Evolutionary conservation across 2,888 invertebrate genomes (phyloP).

Genomic region (Xestia c-nigrum): DNA sequence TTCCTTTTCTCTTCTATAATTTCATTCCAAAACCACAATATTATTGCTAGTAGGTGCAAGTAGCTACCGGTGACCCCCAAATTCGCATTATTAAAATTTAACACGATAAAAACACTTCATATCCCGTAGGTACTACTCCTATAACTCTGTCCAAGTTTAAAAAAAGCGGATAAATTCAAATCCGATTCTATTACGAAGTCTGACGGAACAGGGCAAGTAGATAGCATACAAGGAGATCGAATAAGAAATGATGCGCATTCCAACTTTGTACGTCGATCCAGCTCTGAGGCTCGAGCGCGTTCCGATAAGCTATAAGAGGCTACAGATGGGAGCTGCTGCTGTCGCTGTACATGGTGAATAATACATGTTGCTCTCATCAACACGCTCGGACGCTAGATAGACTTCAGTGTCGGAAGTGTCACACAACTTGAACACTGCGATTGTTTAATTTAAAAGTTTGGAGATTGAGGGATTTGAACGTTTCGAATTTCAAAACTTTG

Average conservation of each 20-base stretch:
- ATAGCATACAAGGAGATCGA: conserved; percentile 49
- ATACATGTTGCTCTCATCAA: conserved; percentile 62
- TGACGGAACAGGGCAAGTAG: conserved; percentile 33
- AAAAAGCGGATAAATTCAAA: too few relatives aligned
- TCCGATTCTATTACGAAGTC: too few relatives aligned
- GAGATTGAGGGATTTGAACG: neutral
- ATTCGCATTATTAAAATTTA: too few relatives aligned
- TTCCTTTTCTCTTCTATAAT: neutral
- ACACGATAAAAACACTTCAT: too few relatives aligned
- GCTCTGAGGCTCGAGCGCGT: conserved; percentile 12
- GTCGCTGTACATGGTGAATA: too few relatives aligned
- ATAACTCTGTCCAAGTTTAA: neutral
- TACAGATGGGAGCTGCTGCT: conserved; percentile 43
- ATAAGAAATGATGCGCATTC: conserved; percentile 54
- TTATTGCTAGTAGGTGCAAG: neutral
- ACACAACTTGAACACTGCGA: neutral
- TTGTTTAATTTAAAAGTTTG: conserved; percentile 38
- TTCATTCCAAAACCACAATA: too few relatives aligned
- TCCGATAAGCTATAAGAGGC: conserved; percentile 20
- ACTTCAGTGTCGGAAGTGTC: conserved; percentile 28
- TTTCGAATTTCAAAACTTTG: conserved; percentile 12
- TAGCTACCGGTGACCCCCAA: neutral
- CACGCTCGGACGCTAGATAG: conserved; percentile 47
- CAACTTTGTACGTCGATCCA: conserved; percentile 65
- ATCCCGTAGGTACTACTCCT: too few relatives aligned